phyloP scores from a whole-genome alignment of 1,140 invertebrate genomes.

The Cydia fagiglandana region DNA sequence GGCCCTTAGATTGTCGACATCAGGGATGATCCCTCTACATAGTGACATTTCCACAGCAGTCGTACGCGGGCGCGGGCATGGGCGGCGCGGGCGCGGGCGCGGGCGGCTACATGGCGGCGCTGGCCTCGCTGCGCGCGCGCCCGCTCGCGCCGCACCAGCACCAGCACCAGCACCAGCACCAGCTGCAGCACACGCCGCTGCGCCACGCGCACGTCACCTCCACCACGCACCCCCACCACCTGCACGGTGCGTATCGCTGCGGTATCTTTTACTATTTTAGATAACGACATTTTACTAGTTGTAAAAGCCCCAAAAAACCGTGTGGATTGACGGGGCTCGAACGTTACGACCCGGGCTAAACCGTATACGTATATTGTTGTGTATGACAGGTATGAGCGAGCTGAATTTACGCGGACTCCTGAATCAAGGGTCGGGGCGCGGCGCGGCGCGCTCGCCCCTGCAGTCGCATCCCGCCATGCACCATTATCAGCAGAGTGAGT shows the following conservation, averaged over 20 bases:
- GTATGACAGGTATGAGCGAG: constrained; percentile 62
- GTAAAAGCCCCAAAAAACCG: too few species aligned
- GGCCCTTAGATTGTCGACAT: too few species aligned
- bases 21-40: too few species aligned
- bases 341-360: too few species aligned
- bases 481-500: constrained; percentile 71
- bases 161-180: too few species aligned
- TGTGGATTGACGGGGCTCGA: too few species aligned
- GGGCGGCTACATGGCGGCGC: constrained; percentile 41
- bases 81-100: constrained; percentile 33
- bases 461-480: constrained; percentile 48
- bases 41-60: constrained; percentile 40
- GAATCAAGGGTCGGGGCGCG: constrained; percentile 56
- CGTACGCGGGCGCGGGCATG: constrained; percentile 47
- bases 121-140: constrained; percentile 40
- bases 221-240: constrained; percentile 73
- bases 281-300: too few species aligned
- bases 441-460: constrained; percentile 37
- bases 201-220: constrained; percentile 72
- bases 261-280: too few species aligned
- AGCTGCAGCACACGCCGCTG: constrained; percentile 71
- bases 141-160: constrained; percentile 58
- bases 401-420: constrained; percentile 75
- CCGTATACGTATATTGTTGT: too few species aligned
- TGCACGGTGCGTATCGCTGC: constrained; percentile 50